A percentile compares a stretch with the other conserved stretches of the same genome.
phyloP scores from a whole-genome alignment of 2,113 vertebrate species.

The Scytalopus superciliaris region DNA sequence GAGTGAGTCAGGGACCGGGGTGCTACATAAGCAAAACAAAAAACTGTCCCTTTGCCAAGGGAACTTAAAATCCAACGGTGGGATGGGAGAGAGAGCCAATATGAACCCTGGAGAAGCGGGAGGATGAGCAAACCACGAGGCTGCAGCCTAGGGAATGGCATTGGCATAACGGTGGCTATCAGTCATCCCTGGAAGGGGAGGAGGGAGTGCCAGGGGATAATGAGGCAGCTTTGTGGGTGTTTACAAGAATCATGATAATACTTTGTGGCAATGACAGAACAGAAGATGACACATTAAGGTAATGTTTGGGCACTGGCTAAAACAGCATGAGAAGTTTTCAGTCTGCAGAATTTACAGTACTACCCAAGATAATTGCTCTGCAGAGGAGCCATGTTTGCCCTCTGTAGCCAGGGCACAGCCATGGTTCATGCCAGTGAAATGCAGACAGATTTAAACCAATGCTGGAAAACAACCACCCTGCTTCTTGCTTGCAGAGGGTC shows the following conservation, averaged over 20 bases:
- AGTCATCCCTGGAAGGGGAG: conserved; percentile 2
- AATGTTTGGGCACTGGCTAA: conserved; percentile 19
- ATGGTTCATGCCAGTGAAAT: not conserved
- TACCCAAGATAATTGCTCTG: not conserved
- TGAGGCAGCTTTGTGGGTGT: conserved; percentile 45
- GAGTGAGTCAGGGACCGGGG: not conserved
- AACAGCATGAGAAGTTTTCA: not conserved
- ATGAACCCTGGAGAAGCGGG: not conserved
- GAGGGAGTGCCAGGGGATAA: conserved; percentile 14
- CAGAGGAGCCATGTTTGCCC: not conserved
- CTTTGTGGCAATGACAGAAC: not conserved
- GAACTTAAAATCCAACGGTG: not conserved
- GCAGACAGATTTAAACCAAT: not conserved
- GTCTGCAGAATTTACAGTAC: not conserved
- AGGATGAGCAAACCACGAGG: not conserved
- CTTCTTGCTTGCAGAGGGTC: not conserved
- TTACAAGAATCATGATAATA: not conserved
- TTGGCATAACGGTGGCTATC: not conserved
- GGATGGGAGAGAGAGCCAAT: not conserved
- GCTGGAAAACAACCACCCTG: not conserved
- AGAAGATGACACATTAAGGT: conserved; percentile 21
- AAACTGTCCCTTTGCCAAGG: not conserved
- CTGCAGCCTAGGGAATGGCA: not conserved
- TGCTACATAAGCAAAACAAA: not conserved
- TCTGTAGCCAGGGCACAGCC: not conserved